These are phyloP conservation scores for Cricetomys ansorgei DNA, from an alignment of 2,113 vertebrate species.

Conservation along the genomic window DNA sequence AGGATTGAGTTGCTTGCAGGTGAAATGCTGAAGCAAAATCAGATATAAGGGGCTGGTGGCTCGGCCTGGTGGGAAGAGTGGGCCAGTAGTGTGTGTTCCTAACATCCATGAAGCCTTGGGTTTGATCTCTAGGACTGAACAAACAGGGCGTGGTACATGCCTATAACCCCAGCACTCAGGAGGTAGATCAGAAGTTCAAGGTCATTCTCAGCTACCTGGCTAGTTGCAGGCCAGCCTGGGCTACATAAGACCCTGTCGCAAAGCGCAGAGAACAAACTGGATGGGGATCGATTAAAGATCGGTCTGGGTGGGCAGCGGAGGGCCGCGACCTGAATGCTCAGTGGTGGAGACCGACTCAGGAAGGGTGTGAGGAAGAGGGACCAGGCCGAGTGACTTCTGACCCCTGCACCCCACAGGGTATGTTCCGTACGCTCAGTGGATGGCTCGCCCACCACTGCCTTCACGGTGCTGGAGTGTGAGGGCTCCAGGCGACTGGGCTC, in stretches of 20 bases:
- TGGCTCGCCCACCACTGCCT: conserved; percentile 90
- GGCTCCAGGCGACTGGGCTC: conserved; percentile 94
- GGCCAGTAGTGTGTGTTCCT: neutral
- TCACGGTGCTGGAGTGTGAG: conserved; percentile 95
- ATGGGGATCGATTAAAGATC: neutral
- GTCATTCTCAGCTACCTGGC: neutral
- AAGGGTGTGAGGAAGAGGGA: neutral
- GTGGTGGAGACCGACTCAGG: neutral
- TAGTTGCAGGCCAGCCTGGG: neutral
- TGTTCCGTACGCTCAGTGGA: conserved; percentile 94
- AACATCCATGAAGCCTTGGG: neutral
- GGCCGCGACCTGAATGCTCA: neutral
- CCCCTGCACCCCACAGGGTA: conserved; percentile 82
- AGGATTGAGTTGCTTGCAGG: too few relatives aligned
- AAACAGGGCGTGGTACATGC: neutral
- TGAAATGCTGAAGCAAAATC: neutral
- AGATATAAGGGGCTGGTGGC: neutral
- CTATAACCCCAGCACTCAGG: neutral
- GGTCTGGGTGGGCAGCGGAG: neutral
- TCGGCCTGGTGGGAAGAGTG: neutral
- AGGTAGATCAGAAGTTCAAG: neutral
- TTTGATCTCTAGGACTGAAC: neutral
- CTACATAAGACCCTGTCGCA: neutral
- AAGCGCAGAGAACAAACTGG: neutral
- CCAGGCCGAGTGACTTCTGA: neutral